A percentile compares a stretch with the other conserved stretches of the same genome.
These are phyloP conservation scores for Daubentonia madagascariensis DNA, from an alignment of 2,113 vertebrate species.

Conservation along the genomic window DNA sequence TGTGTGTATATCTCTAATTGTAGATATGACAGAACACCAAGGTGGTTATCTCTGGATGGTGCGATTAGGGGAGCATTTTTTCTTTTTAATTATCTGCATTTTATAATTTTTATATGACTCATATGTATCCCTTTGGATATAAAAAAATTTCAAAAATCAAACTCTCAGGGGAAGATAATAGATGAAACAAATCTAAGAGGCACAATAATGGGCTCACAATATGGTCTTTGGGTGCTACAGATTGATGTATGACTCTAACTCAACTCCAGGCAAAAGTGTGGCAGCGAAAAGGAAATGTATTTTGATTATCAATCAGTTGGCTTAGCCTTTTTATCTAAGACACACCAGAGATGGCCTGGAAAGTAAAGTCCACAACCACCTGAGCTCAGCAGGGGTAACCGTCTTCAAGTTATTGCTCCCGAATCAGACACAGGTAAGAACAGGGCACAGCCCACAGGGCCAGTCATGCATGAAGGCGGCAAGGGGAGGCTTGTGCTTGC, in stretches of 20 bases:
- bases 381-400: background rate
- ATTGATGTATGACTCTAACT: background rate
- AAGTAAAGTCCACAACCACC: background rate
- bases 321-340: background rate
- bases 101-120: background rate
- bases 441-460: too few relatives aligned
- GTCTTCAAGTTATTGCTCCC: background rate
- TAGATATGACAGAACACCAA: background rate
- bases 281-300: background rate
- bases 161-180: background rate
- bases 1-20: background rate
- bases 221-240: background rate
- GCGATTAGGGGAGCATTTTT: background rate
- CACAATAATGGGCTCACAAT: accelerated
- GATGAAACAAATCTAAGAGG: background rate
- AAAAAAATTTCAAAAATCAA: background rate
- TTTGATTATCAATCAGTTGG: background rate
- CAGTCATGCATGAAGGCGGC: background rate
- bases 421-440: background rate
- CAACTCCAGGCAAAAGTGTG: background rate
- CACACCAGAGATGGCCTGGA: background rate
- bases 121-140: background rate
- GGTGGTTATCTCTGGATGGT: background rate
- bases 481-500: background rate
- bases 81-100: background rate